Percentiles rank a stretch among this genome's conserved stretches.
Conservation (phyloP, 2,888 invertebrate genomes). For the Himalopsyche anomala region DNA sequence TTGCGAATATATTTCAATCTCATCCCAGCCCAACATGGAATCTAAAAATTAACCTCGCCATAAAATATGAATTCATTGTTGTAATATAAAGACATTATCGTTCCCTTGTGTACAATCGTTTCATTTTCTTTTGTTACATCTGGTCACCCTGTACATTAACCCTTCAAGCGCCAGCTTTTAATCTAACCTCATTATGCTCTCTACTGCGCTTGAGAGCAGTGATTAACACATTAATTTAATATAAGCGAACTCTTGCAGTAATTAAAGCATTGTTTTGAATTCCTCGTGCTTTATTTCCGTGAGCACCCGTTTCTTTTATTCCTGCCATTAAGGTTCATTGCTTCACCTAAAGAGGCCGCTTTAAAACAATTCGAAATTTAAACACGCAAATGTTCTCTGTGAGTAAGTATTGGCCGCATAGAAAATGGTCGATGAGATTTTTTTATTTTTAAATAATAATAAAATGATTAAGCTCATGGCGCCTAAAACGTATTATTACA, state of each 20-base stretch:
- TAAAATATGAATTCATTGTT: slow-evolving; percentile 14
- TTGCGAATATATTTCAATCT: background rate
- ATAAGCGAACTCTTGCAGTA: slow-evolving; percentile 31
- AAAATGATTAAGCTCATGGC: no score
- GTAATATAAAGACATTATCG: slow-evolving; percentile 31
- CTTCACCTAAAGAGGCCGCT: background rate
- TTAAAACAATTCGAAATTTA: background rate
- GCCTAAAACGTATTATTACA: no score
- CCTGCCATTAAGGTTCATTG: background rate
- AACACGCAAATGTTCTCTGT: slow-evolving; percentile 1
- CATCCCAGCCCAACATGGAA: background rate
- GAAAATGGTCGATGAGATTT: no score
- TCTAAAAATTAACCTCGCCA: slow-evolving; percentile 2
- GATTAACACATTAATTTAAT: slow-evolving; percentile 45
- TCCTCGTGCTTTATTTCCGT: slow-evolving; percentile 22
- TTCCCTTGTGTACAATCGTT: background rate
- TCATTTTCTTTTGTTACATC: slow-evolving; percentile 8
- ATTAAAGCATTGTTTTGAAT: slow-evolving; percentile 24
- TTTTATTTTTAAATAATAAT: no score
- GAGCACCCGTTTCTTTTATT: slow-evolving; percentile 26
- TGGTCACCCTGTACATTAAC: slow-evolving; percentile 30
- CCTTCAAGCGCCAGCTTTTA: slow-evolving; percentile 30
- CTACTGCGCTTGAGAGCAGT: slow-evolving; percentile 39
- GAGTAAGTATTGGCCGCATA: no score
- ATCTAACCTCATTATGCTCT: slow-evolving; percentile 31